Conservation (phyloP, 2,113 vertebrate species). For the Clarias gariepinus region DNA sequence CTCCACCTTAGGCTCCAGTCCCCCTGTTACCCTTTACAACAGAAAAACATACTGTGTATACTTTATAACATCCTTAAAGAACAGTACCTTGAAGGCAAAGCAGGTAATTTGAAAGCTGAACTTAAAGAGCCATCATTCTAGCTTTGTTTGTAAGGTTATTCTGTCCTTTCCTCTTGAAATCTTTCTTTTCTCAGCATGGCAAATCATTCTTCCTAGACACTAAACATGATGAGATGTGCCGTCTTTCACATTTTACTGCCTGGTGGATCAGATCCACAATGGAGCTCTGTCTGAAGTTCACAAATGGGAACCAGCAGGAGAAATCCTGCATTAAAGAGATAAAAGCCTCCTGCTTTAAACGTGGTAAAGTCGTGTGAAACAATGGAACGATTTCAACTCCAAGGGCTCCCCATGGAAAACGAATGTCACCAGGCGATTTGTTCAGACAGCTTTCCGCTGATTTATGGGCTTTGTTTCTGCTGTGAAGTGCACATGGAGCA, state of each 20-base stretch:
- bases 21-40: not conserved
- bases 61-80: slow-evolving; percentile 35
- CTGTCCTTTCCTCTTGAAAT: not conserved
- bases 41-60: not conserved
- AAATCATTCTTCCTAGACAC: slow-evolving; percentile 17
- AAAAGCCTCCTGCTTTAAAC: slow-evolving; percentile 9
- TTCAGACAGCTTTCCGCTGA: slow-evolving; percentile 29
- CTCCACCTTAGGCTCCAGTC: too few relatives aligned
- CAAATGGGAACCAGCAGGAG: slow-evolving; percentile 41
- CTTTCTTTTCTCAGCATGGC: not conserved
- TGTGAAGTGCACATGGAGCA: not conserved
- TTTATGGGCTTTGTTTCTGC: slow-evolving; percentile 36
- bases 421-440: slow-evolving; percentile 11
- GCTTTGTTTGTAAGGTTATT: not conserved
- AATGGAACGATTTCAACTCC: slow-evolving; percentile 20
- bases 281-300: slow-evolving; percentile 32
- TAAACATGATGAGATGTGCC: slow-evolving; percentile 10
- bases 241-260: slow-evolving; percentile 32
- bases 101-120: not conserved
- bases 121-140: not conserved
- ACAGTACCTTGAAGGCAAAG: slow-evolving; percentile 27
- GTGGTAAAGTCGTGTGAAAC: not conserved
- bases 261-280: slow-evolving; percentile 28
- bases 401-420: not conserved
- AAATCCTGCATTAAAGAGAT: slow-evolving; percentile 20